These are phyloP conservation scores for Sebastes fasciatus DNA, from an alignment of 2,113 vertebrate genomes.

Conservation along the genomic window DNA sequence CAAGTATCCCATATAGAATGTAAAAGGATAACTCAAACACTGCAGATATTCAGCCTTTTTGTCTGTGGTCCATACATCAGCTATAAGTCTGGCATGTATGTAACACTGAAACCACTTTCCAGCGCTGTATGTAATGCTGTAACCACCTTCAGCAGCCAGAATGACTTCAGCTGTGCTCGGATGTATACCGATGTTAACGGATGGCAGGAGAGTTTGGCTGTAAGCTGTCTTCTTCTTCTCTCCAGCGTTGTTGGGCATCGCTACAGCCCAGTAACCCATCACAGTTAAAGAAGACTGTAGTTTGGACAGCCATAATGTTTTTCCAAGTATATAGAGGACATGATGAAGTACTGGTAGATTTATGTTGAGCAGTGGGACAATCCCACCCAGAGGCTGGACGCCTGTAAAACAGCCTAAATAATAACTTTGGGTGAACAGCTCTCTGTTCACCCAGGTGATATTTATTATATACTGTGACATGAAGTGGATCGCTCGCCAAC, in stretches of 20 bases:
- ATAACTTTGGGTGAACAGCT: background rate
- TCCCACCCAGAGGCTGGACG: conserved; percentile 1
- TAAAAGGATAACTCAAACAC: background rate
- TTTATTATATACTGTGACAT: too few relatives aligned
- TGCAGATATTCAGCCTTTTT: conserved; percentile 7
- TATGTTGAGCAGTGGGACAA: conserved; percentile 26
- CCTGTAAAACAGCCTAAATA: background rate
- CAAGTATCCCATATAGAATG: background rate
- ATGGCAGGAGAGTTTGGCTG: conserved; percentile 12
- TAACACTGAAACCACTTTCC: background rate
- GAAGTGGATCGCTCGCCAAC: too few relatives aligned
- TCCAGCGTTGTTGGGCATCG: conserved; percentile 17
- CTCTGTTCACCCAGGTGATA: too few relatives aligned
- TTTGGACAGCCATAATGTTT: background rate
- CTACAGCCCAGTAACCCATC: conserved; percentile 15
- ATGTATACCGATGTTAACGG: conserved; percentile 23
- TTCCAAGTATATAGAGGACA: conserved; percentile 18
- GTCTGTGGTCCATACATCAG: conserved; percentile 6
- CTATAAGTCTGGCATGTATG: background rate
- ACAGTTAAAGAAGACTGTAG: background rate
- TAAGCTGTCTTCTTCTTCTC: background rate
- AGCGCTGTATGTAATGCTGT: background rate
- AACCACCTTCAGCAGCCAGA: conserved; percentile 10
- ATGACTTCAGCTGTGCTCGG: conserved; percentile 20
- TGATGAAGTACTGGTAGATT: conserved; percentile 29